Evolutionary conservation across 2,797 vertebrate genomes (phyloP).

Genomic region (Halcyon leucocephala): DNA sequence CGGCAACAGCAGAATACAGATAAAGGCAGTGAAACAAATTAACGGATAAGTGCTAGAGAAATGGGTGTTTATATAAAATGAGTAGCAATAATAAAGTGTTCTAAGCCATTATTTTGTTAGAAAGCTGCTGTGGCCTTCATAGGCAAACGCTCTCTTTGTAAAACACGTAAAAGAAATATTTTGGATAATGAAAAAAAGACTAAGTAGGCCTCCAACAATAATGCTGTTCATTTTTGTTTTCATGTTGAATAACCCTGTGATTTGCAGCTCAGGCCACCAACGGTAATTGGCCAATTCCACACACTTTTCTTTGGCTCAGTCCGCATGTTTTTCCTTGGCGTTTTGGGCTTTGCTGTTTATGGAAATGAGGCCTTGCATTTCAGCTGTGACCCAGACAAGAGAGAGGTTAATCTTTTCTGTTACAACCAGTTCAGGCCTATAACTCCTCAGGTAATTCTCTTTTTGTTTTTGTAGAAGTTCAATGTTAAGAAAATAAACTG

Average conservation of each 20-base stretch:
- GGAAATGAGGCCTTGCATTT: slow-evolving; percentile 91
- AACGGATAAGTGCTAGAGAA: background rate
- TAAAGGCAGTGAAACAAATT: background rate
- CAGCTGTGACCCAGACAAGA: slow-evolving; percentile 89
- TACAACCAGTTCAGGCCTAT: slow-evolving; percentile 92
- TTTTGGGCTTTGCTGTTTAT: slow-evolving; percentile 89
- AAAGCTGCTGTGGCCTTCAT: background rate
- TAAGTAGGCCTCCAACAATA: background rate
- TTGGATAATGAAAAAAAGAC: background rate
- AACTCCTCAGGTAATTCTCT: slow-evolving; percentile 85
- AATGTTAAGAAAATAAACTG: background rate
- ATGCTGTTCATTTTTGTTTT: slow-evolving; percentile 17
- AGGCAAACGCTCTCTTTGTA: background rate
- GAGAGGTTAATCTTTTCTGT: slow-evolving; percentile 90
- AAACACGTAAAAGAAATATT: slow-evolving; percentile 5
- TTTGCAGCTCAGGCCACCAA: slow-evolving; percentile 88
- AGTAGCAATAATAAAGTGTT: background rate
- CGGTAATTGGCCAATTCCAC: slow-evolving; percentile 90
- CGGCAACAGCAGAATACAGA: background rate
- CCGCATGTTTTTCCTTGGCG: slow-evolving; percentile 88
- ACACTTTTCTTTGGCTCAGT: slow-evolving; percentile 92
- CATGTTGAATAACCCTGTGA: slow-evolving; percentile 31
- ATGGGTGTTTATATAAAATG: background rate
- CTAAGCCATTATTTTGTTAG: background rate
- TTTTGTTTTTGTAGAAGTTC: background rate